Percentiles rank a stretch among this genome's conserved stretches.
Conservation (phyloP, 1,140 invertebrate genomes). For the Pseudomyrmex dendroicus region DNA sequence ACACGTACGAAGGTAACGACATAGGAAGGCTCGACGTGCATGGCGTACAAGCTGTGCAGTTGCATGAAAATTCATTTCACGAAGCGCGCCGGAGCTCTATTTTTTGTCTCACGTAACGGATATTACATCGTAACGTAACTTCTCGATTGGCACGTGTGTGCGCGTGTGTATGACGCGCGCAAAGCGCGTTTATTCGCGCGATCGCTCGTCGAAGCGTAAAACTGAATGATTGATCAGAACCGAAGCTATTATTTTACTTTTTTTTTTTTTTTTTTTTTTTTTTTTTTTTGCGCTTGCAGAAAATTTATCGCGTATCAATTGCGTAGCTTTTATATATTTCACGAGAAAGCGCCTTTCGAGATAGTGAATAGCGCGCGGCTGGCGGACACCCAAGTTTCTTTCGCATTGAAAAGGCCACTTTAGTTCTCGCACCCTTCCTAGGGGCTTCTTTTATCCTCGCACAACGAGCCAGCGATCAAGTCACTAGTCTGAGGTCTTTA, state of each 20-base stretch:
- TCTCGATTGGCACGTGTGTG: not conserved
- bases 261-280: too few species aligned
- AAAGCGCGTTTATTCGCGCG: too few species aligned
- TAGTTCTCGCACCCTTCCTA: constrained; percentile 39
- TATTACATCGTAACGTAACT: constrained; percentile 38
- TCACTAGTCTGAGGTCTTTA: constrained; percentile 47
- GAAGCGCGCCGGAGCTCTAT: constrained; percentile 5
- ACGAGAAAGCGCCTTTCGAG: not conserved
- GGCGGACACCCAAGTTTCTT: constrained; percentile 22
- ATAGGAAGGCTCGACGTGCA: constrained; percentile 52
- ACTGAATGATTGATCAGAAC: too few species aligned
- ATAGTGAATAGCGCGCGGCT: not conserved
- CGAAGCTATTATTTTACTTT: too few species aligned
- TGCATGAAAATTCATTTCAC: constrained; percentile 52
- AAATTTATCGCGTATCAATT: constrained; percentile 38
- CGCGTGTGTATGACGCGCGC: not conserved
- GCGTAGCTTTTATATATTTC: constrained; percentile 24
- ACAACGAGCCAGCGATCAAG: constrained; percentile 54
- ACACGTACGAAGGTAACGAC: constrained; percentile 61
- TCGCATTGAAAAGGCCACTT: constrained; percentile 45
- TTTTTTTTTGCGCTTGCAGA: not conserved
- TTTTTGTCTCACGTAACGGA: constrained; percentile 38
- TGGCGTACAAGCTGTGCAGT: constrained; percentile 10
- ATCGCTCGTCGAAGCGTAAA: too few species aligned
- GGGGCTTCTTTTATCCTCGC: constrained; percentile 47